A percentile compares a stretch with the other conserved stretches of the same genome.
phyloP scores from a whole-genome alignment of 2,888 invertebrate genomes.

The Hypena proboscidalis region DNA sequence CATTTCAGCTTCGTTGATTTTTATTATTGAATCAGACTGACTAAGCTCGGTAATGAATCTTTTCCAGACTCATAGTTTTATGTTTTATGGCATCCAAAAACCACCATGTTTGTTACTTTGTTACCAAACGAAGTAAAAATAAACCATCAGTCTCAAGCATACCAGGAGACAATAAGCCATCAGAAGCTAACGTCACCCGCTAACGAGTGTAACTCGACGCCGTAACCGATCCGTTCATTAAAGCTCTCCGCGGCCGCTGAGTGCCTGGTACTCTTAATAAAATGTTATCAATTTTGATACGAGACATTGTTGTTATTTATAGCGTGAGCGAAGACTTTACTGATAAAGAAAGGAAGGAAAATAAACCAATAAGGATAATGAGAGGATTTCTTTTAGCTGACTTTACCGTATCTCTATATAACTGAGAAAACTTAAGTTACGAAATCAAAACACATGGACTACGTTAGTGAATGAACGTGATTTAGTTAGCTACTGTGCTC shows the following conservation, averaged over 20 bases:
- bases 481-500: no score
- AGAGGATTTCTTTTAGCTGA: no score
- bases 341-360: background rate
- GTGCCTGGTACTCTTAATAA: conserved; percentile 59
- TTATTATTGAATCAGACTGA: no score
- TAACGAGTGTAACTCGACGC: conserved; percentile 76
- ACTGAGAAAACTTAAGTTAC: no score
- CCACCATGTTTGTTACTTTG: conserved; percentile 11
- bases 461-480: no score
- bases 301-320: conserved; percentile 21
- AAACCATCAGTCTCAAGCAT: conserved; percentile 33
- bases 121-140: conserved; percentile 28
- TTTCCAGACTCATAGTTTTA: no score
- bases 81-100: background rate
- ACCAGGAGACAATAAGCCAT: conserved; percentile 65
- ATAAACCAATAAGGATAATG: no score
- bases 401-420: no score
- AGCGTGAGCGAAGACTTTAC: background rate
- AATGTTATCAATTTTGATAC: conserved; percentile 52
- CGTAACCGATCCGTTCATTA: conserved; percentile 78
- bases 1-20: no score
- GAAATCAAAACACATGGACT: no score
- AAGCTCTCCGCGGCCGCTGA: conserved; percentile 56
- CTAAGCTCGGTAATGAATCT: no score
- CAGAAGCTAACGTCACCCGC: conserved; percentile 56